phyloP scores from a whole-genome alignment of 2,888 invertebrate species.

The Cryptosula pallasiana region DNA sequence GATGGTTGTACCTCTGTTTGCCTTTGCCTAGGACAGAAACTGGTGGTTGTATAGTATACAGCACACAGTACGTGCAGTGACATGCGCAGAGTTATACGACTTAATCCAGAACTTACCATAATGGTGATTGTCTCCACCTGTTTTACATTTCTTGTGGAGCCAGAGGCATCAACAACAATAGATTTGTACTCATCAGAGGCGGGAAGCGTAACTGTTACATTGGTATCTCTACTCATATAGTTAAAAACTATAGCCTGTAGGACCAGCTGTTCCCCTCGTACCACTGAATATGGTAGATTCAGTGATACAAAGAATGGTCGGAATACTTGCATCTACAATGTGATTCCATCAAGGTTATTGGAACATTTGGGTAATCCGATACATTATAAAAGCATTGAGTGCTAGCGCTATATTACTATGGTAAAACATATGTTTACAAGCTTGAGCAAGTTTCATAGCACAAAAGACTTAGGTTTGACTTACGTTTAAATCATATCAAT shows the following conservation, averaged over 20 bases:
- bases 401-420: no score
- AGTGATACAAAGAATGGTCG: slow-evolving; percentile 78
- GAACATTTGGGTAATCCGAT: no score
- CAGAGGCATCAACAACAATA: slow-evolving; percentile 33
- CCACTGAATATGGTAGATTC: slow-evolving; percentile 80
- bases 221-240: slow-evolving; percentile 68
- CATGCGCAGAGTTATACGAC: no score
- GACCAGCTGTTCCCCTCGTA: slow-evolving; percentile 82
- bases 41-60: no score
- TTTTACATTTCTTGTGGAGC: slow-evolving; percentile 31
- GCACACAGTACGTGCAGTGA: no score
- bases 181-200: slow-evolving; percentile 33
- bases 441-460: no score
- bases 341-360: no score
- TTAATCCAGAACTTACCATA: slow-evolving; percentile 31
- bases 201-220: no score
- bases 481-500: no score
- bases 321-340: slow-evolving; percentile 65
- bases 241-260: slow-evolving; percentile 83
- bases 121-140: slow-evolving; percentile 31
- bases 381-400: no score
- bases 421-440: no score
- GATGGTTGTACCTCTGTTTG: slow-evolving; percentile 70
- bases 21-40: slow-evolving; percentile 49
- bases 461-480: no score